Base-by-base conservation (phyloP, 2,113 vertebrate species). In the Loxodonta africana region DNA sequence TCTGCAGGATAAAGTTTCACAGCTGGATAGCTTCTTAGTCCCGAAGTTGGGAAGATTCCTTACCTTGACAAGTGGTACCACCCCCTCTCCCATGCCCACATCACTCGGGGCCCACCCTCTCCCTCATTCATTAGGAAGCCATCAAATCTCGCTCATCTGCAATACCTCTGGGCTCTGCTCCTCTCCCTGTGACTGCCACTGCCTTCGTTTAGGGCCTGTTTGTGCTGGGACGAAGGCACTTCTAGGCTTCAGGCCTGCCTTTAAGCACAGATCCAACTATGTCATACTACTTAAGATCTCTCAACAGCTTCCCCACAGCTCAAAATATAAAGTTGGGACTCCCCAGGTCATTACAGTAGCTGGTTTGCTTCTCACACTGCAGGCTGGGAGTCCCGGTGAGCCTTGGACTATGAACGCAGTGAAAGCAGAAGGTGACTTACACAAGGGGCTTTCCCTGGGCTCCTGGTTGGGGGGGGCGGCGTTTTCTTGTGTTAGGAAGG, bases 141-240 rank as follows among this genome's bases (percentile, higher is more conserved):
- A 69, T 33, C 3, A 69, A 69, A 69, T 69, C 65, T 18, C 28
- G 4, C 5, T 26, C 63, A 44, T 18, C 44, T 30, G 0, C 53
- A 11, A 51, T 30, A 30, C 5, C 44, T 20, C n/a, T 17, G 48
- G 8, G 7, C 18, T n/a, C 1, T 9, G 26, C 37, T 44, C 23
- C 60, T 37, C 1, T 5, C 44, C 23, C 67, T n/a, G 11, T 15
- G 30, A 30, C 65, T 25, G 33, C 1, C 78, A 60, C 28, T 21
- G 44, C 12, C 3, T 51, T 53, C 15, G 6, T 1, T 2, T 4
- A 1, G 3, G 23, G 6, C 15, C 62, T 26, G 1, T 2, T 21
- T 21, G 14, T 5, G 41, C 8, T 5, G 8, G 20, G 57, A 51
- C 2, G 20, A 57, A 2, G 3, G 12, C 44, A 6, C 41, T 41